Evolutionary conservation across 2,797 vertebrate genomes (phyloP).

Genomic region (Cercopithecus hamlyni): DNA sequence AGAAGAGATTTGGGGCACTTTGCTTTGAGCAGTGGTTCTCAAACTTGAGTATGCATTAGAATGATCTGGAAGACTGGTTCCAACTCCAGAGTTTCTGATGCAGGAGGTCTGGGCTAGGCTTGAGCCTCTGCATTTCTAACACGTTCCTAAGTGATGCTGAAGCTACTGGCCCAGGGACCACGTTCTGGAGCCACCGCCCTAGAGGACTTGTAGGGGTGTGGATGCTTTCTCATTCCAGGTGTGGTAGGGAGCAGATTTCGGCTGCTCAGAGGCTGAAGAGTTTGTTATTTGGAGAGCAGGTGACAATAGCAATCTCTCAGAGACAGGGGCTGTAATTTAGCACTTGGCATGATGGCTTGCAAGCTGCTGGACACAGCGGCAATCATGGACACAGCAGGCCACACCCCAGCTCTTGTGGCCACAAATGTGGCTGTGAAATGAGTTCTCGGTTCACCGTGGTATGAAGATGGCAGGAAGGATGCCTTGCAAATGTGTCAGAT

Average conservation of each 20-base stretch:
- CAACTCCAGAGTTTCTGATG: not conserved
- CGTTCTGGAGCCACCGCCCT: not conserved
- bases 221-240: not conserved
- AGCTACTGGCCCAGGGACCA: not conserved
- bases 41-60: not conserved
- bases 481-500: not conserved
- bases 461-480: constrained; percentile 48
- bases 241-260: not conserved
- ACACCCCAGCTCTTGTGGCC: constrained; percentile 62
- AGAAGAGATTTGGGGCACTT: constrained; percentile 62
- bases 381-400: constrained; percentile 75
- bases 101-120: not conserved
- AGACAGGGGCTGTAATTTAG: constrained; percentile 78
- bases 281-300: constrained; percentile 77
- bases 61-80: not conserved
- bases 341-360: constrained; percentile 55
- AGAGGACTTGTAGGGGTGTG: not conserved
- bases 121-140: not conserved
- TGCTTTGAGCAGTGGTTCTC: constrained; percentile 28
- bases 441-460: constrained; percentile 70
- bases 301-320: constrained; percentile 82
- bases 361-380: constrained; percentile 75
- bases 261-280: constrained; percentile 72
- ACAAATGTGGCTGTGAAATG: constrained; percentile 27
- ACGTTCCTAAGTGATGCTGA: not conserved